Evolutionary conservation across 1,140 invertebrate genomes (phyloP).

Genomic region (Euwallacea similis): DNA sequence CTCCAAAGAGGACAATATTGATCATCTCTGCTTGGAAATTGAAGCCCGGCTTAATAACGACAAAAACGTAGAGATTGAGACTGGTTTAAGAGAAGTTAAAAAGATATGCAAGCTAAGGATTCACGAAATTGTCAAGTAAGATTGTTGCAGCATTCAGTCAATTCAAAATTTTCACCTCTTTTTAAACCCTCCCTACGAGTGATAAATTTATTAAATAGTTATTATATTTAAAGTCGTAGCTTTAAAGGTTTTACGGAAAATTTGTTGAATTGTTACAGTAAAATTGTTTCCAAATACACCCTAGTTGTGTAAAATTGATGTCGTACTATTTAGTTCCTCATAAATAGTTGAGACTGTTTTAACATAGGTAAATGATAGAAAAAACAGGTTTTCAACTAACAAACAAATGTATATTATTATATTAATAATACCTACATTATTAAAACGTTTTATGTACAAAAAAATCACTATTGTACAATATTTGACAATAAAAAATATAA

Average conservation of each 20-base stretch:
- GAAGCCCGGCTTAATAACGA: constrained; percentile 60
- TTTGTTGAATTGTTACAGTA: no score
- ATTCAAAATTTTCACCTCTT: not conserved
- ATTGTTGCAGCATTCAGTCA: not conserved
- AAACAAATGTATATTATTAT: constrained; percentile 26
- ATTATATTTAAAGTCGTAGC: no score
- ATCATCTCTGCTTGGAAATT: constrained; percentile 62
- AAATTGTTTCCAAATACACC: no score
- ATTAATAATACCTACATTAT: constrained; percentile 10
- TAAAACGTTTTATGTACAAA: no score
- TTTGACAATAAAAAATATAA: no score
- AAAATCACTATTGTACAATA: no score
- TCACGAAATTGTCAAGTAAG: constrained; percentile 56
- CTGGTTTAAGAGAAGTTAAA: constrained; percentile 68
- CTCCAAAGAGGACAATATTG: constrained; percentile 66
- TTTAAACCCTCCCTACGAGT: not conserved
- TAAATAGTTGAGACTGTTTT: constrained; percentile 18
- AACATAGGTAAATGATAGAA: constrained; percentile 12
- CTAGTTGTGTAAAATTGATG: no score
- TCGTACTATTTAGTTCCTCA: no score
- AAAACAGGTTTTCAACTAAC: constrained; percentile 10
- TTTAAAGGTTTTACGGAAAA: no score
- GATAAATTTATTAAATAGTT: not conserved
- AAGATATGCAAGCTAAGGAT: constrained; percentile 67
- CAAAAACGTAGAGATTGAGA: constrained; percentile 59